A percentile compares a stretch with the other conserved stretches of the same genome.
phyloP scores from a whole-genome alignment of 2,797 vertebrate genomes.

The Lophotriccus pileatus region DNA sequence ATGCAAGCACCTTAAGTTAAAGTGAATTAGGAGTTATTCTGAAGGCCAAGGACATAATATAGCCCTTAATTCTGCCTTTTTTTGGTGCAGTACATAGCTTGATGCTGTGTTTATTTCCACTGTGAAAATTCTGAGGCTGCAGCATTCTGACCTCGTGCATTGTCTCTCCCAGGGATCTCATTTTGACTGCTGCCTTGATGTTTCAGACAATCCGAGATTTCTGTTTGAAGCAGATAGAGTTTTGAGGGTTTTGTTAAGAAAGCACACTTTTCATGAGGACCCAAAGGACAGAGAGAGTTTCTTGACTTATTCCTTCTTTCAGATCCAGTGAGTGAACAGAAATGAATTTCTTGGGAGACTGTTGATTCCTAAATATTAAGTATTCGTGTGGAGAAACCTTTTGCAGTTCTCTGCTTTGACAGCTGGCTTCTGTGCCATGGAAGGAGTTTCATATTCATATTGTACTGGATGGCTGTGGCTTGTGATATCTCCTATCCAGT shows the following conservation, averaged over 20 bases:
- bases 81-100: neutral
- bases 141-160: neutral
- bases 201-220: neutral
- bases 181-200: constrained; percentile 17
- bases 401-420: neutral
- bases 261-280: constrained; percentile 16
- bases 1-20: neutral
- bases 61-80: neutral
- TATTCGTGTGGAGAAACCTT: neutral
- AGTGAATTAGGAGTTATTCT: neutral
- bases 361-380: neutral
- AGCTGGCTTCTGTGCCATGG: neutral
- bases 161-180: constrained; percentile 13
- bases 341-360: neutral
- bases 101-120: neutral
- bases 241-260: constrained; percentile 1
- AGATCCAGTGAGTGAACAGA: neutral
- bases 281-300: neutral
- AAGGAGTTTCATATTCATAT: neutral
- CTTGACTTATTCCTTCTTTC: neutral
- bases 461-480: neutral
- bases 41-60: neutral
- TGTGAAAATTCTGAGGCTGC: neutral
- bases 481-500: neutral
- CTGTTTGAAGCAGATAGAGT: constrained; percentile 11